Evolutionary conservation across 2,888 invertebrate species (phyloP), one percentile per base, ranked within the genome.

Genomic region (Deroplatys truncata): DNA sequence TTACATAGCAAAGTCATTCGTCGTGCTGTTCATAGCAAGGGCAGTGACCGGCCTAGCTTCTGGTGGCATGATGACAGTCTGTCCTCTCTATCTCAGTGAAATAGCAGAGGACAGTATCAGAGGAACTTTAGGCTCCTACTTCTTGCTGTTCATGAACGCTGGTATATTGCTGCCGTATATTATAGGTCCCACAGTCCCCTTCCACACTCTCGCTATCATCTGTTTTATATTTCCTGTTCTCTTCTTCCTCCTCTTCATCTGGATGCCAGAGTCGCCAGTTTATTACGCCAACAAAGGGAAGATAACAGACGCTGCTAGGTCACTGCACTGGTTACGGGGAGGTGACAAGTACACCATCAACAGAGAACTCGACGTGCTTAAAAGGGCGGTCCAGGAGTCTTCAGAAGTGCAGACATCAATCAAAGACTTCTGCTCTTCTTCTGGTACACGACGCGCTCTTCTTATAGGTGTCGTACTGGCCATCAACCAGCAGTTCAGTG

Each of bases 1-100:
- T 82, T 93, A 94, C 3, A 93, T 94, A 31, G 94, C 95, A 0
- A 93, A 92, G 2, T 93, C 94, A 25, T 92, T 94, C 0, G 91
- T 91, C 0, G 92, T 94, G 83, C 93, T 96, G 2, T 93, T 95
- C 49, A 92, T 93, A 0, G 95, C 95, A 0, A 93, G 96, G 88
- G 94, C 96, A 84, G 91, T 96, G 1, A 93, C 94, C 0, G 97
- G 97, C 0, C 91, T 95, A 0, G 94, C 95, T 0, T 95, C 94
- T 0, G 95, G 95, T 1, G 94, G 95, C 0, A 92, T 94, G 0
- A 92, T 96, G 9, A 94, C 95, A 9, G 93, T 95, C 56, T 94
- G 94, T 0, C 96, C 96, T 0, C 94, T 96, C 20, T 95, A 95
- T 92, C 94, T 95, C 31, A 95, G 95, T 0, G 97, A 97, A 92